These are phyloP conservation scores for Enhydra lutris DNA, from an alignment of 2,113 vertebrate genomes.

Conservation along the genomic window DNA sequence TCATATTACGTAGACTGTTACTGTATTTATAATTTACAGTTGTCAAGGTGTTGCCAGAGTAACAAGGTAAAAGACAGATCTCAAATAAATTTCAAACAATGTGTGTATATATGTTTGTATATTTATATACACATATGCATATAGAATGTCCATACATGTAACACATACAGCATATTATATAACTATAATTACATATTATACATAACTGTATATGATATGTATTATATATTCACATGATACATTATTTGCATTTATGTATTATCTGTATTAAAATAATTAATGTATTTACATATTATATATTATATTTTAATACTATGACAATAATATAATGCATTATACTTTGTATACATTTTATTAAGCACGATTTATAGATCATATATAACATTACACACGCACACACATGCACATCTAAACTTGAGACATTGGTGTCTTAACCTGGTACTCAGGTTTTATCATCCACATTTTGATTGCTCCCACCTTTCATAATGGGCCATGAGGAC, in stretches of 20 bases:
- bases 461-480: fast-evolving
- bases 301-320: not conserved
- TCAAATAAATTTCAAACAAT: not conserved
- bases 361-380: not conserved
- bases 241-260: not conserved
- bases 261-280: not conserved
- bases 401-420: not conserved
- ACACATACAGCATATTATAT: not conserved
- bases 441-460: fast-evolving
- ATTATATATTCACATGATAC: not conserved
- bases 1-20: fast-evolving
- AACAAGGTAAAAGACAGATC: not conserved
- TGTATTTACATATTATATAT: too few relatives aligned
- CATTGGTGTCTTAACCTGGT: not conserved
- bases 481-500: not conserved
- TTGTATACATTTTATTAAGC: fast-evolving
- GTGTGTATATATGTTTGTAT: too few relatives aligned
- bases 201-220: not conserved
- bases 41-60: not conserved
- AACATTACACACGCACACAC: not conserved
- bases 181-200: not conserved
- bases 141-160: not conserved
- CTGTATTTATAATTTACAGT: not conserved
- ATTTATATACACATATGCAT: not conserved
- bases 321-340: not conserved